phyloP scores from a whole-genome alignment of 2,888 invertebrate species.

The Petrolisthes manimaculis region DNA sequence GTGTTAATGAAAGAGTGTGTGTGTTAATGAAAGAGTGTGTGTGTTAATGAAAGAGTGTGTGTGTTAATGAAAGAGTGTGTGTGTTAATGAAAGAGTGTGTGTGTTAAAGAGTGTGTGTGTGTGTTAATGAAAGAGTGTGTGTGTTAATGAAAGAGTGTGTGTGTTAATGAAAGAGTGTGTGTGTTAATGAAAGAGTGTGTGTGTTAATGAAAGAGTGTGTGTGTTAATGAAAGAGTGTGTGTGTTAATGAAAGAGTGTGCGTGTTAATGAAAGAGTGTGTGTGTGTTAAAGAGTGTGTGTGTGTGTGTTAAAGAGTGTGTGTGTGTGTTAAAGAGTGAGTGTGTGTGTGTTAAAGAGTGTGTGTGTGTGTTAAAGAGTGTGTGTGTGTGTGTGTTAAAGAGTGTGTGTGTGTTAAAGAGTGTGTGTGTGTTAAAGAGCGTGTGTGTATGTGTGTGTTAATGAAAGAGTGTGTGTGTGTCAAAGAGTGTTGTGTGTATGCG shows the following conservation, averaged over 20 bases:
- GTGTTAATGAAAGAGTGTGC: too few species aligned
- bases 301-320: not conserved
- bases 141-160: not conserved
- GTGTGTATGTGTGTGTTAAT: too few species aligned
- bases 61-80: too few species aligned
- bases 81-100: not conserved
- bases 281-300: not conserved
- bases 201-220: too few species aligned
- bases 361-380: too few species aligned
- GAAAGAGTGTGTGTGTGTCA: not conserved
- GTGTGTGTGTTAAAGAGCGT: too few species aligned
- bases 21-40: not conserved
- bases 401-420: too few species aligned
- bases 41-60: not conserved
- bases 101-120: constrained; percentile 5
- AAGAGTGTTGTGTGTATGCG: not conserved
- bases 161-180: not conserved
- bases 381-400: too few species aligned
- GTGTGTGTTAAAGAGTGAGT: too few species aligned
- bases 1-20: not conserved
- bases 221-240: too few species aligned
- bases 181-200: too few species aligned
- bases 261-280: not conserved
- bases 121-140: too few species aligned
- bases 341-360: not conserved